A percentile compares a stretch with the other conserved stretches of the same genome.
phyloP scores from a whole-genome alignment of 2,113 vertebrate species.

The Anser brachyrhynchus region DNA sequence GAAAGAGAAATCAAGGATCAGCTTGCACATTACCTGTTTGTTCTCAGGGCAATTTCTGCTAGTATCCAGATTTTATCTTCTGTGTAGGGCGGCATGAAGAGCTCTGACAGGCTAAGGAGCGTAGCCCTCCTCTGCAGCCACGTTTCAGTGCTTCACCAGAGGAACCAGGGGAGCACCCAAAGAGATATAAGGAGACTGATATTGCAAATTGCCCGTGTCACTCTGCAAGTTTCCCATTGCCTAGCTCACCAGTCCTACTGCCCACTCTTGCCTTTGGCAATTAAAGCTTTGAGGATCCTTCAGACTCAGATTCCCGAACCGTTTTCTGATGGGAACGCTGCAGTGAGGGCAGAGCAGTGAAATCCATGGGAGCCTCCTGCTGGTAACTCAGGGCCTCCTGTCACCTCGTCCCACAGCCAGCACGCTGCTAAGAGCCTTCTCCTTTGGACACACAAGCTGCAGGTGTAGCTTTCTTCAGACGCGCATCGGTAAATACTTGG shows the following conservation, averaged over 20 bases:
- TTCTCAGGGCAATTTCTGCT: not conserved
- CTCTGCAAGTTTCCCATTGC: not conserved
- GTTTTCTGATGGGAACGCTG: not conserved
- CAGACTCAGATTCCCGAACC: not conserved
- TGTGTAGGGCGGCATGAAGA: not conserved
- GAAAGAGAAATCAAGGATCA: not conserved
- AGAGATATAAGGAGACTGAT: not conserved
- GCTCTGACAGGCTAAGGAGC: not conserved
- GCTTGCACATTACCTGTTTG: not conserved
- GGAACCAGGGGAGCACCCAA: fast-evolving
- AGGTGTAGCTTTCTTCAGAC: no score
- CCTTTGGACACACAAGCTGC: not conserved
- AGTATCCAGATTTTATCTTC: not conserved
- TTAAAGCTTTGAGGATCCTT: not conserved
- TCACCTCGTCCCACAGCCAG: not conserved
- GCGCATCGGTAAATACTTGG: not conserved
- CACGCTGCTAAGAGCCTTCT: not conserved
- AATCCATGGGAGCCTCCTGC: conserved; percentile 17
- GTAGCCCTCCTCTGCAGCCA: not conserved
- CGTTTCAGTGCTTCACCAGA: not conserved
- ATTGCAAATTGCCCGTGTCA: not conserved
- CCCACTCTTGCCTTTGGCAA: not conserved
- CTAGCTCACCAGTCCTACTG: not conserved
- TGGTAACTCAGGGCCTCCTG: not conserved
- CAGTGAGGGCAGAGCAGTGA: not conserved